phyloP scores from a whole-genome alignment of 2,797 vertebrate genomes.

The Clarias fuscus region DNA sequence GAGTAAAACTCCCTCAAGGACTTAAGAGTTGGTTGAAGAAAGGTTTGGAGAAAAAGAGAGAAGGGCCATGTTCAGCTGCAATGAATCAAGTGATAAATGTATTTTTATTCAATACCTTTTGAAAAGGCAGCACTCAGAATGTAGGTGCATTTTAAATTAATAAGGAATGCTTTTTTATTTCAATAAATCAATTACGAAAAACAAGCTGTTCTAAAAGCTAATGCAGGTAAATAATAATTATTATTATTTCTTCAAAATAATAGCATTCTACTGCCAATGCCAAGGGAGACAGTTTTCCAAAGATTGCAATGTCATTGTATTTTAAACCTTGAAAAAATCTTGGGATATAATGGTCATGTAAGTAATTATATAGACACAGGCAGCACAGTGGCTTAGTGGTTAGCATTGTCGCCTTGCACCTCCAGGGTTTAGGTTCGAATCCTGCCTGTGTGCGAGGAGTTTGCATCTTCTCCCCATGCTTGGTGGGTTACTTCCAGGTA shows the following conservation, averaged over 20 bases:
- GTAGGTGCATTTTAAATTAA: not conserved
- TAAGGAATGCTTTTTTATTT: not conserved
- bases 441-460: too few species aligned
- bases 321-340: not conserved
- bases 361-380: too few species aligned
- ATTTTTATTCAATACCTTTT: not conserved
- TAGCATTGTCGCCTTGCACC: too few species aligned
- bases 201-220: not conserved
- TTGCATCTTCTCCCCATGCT: too few species aligned
- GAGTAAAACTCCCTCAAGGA: slow-evolving; percentile 18
- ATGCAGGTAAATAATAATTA: not conserved
- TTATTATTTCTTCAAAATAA: not conserved
- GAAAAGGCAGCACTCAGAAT: not conserved
- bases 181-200: not conserved
- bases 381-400: too few species aligned
- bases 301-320: not conserved
- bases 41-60: not conserved
- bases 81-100: not conserved
- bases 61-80: not conserved
- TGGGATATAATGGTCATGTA: too few species aligned
- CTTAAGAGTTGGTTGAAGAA: slow-evolving; percentile 21
- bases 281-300: not conserved
- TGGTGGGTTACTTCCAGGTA: too few species aligned
- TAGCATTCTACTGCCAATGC: not conserved
- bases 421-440: too few species aligned